Conservation (phyloP, 2,888 invertebrate genomes). For the Polietes domitor region DNA sequence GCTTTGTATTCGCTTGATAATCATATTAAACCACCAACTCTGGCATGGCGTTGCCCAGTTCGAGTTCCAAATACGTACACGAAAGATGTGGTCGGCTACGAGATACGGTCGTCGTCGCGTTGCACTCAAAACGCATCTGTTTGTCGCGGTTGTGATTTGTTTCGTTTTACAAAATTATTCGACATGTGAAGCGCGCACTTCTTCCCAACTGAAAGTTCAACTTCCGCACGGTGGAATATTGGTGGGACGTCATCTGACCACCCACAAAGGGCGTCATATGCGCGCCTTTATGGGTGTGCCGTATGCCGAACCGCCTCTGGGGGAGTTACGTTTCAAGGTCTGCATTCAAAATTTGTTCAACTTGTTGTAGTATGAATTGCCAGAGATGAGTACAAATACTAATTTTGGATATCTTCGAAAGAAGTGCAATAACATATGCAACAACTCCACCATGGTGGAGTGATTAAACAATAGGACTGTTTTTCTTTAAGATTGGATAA, state of each 20-base stretch:
- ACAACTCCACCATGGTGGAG: too few relatives aligned
- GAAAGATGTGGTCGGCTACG: slow-evolving; percentile 53
- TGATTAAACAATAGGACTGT: too few relatives aligned
- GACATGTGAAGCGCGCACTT: slow-evolving; percentile 73
- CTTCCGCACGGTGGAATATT: slow-evolving; percentile 82
- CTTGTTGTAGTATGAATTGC: too few relatives aligned
- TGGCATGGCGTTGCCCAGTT: slow-evolving; percentile 53
- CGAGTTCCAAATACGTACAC: slow-evolving; percentile 53
- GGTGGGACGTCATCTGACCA: slow-evolving; percentile 82
- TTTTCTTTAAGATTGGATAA: too few relatives aligned
- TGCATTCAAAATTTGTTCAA: too few relatives aligned
- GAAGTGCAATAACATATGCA: too few relatives aligned
- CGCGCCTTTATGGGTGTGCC: slow-evolving; percentile 85
- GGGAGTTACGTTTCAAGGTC: slow-evolving; percentile 85
- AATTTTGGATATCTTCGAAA: too few relatives aligned
- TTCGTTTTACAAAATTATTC: slow-evolving; percentile 30
- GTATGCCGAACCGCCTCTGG: slow-evolving; percentile 85
- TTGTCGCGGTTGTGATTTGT: slow-evolving; percentile 7
- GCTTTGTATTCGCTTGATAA: background rate
- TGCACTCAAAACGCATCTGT: slow-evolving; percentile 38
- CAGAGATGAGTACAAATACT: too few relatives aligned
- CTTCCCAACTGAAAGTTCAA: slow-evolving; percentile 76
- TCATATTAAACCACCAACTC: slow-evolving; percentile 20
- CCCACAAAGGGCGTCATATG: slow-evolving; percentile 83
- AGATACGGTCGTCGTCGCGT: too few relatives aligned